Evolutionary conservation across 2,888 invertebrate species (phyloP).

Genomic region (Ochropacha duplaris): DNA sequence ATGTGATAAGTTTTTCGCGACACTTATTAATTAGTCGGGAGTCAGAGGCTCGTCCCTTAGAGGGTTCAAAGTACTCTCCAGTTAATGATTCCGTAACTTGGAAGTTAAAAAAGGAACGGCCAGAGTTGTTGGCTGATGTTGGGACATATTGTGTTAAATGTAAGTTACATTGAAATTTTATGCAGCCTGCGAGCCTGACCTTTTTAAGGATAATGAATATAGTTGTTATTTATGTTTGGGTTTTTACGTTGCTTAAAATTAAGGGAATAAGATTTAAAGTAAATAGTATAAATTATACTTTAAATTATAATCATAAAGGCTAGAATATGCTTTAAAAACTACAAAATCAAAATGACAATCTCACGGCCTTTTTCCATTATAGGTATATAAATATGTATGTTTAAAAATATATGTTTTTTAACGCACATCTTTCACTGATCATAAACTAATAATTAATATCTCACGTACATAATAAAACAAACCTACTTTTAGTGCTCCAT

Average conservation of each 20-base stretch:
- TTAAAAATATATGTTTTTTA: too few relatives aligned
- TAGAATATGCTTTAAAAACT: too few relatives aligned
- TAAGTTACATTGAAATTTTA: constrained; percentile 4
- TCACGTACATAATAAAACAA: not conserved
- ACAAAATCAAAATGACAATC: too few relatives aligned
- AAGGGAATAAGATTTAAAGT: too few relatives aligned
- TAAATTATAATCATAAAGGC: too few relatives aligned
- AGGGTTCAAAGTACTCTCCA: constrained; percentile 23
- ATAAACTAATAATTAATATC: too few relatives aligned
- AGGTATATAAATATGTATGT: too few relatives aligned
- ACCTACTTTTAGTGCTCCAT: not conserved
- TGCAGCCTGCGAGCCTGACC: not conserved
- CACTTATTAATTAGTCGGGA: constrained; percentile 46
- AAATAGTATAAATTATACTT: too few relatives aligned
- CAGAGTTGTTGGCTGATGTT: constrained; percentile 7
- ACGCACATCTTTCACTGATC: too few relatives aligned
- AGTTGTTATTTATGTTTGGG: not conserved
- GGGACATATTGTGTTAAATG: constrained; percentile 16
- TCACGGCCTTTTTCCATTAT: too few relatives aligned
- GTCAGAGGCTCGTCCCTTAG: constrained; percentile 17
- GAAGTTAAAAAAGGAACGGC: constrained; percentile 37
- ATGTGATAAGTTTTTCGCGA: constrained; percentile 41
- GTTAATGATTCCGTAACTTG: constrained; percentile 40
- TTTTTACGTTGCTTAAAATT: not conserved
- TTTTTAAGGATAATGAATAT: not conserved